phyloP scores from a whole-genome alignment of 1,140 invertebrate species.

The Zelostemma sp. region DNA sequence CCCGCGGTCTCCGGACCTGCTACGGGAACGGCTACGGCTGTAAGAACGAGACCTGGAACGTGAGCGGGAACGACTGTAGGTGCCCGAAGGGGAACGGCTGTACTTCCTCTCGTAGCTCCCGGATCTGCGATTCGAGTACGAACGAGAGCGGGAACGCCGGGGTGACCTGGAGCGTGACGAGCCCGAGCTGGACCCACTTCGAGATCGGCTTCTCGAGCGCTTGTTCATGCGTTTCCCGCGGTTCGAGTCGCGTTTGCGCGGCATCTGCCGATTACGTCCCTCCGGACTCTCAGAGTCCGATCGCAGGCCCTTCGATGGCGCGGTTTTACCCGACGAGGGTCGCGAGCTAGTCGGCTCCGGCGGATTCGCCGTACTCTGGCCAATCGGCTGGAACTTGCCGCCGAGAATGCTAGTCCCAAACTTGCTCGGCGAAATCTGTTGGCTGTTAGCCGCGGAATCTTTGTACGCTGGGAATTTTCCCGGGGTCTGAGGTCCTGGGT shows the following conservation, averaged over 20 bases:
- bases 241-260: slow-evolving; percentile 45
- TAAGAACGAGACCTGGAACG: slow-evolving; percentile 75
- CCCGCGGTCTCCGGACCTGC: slow-evolving; percentile 74
- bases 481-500: slow-evolving; percentile 61
- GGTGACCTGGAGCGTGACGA: slow-evolving; percentile 69
- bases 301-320: slow-evolving; percentile 61
- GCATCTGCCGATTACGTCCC: slow-evolving; percentile 48
- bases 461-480: slow-evolving; percentile 64
- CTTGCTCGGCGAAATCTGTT: slow-evolving; percentile 51
- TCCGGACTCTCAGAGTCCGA: slow-evolving; percentile 66
- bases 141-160: slow-evolving; percentile 69
- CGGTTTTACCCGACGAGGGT: slow-evolving; percentile 49
- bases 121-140: slow-evolving; percentile 66
- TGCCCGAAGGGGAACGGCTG: slow-evolving; percentile 70
- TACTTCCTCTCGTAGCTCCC: slow-evolving; percentile 72
- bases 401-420: slow-evolving; percentile 56
- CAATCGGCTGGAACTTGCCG: slow-evolving; percentile 67
- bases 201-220: slow-evolving; percentile 71
- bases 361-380: slow-evolving; percentile 54
- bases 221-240: slow-evolving; percentile 53
- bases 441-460: slow-evolving; percentile 42
- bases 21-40: slow-evolving; percentile 71
- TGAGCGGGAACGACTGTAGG: slow-evolving; percentile 67
- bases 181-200: slow-evolving; percentile 69
- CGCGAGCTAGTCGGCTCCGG: slow-evolving; percentile 54